phyloP scores from a whole-genome alignment of 2,888 invertebrate genomes.

The Pteria penguin region DNA sequence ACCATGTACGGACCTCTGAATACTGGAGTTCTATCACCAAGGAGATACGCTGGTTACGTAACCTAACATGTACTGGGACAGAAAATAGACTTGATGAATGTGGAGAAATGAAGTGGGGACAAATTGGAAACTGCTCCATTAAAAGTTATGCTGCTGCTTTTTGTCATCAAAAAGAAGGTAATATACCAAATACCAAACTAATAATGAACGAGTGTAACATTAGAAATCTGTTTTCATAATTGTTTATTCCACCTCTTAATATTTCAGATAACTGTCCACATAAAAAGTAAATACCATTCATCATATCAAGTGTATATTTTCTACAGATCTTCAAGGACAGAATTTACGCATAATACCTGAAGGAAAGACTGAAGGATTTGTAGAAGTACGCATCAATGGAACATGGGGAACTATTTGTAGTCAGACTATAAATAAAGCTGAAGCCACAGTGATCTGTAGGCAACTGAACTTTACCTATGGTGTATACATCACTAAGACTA shows the following conservation, averaged over 20 bases:
- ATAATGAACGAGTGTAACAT: no score
- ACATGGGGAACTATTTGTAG: slow-evolving; percentile 90
- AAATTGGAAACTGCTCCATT: slow-evolving; percentile 49
- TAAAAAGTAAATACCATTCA: not conserved
- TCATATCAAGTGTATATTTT: not conserved
- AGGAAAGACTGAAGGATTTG: slow-evolving; percentile 82
- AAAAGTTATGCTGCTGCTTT: slow-evolving; percentile 59
- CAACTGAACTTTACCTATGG: slow-evolving; percentile 65
- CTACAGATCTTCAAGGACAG: slow-evolving; percentile 47
- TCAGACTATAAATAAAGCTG: slow-evolving; percentile 46
- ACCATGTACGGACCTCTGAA: slow-evolving; percentile 36
- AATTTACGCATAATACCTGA: slow-evolving; percentile 46
- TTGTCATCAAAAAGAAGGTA: slow-evolving; percentile 60
- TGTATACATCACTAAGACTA: slow-evolving; percentile 39
- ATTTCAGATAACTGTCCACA: not conserved
- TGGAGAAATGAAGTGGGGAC: slow-evolving; percentile 50
- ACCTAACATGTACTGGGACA: slow-evolving; percentile 61
- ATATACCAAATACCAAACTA: no score
- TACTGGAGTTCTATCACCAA: slow-evolving; percentile 30
- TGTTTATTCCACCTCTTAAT: no score
- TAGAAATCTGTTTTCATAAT: no score
- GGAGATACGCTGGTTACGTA: slow-evolving; percentile 59
- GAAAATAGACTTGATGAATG: slow-evolving; percentile 58
- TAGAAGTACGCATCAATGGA: slow-evolving; percentile 86
- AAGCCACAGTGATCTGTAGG: slow-evolving; percentile 68